Base-by-base conservation (phyloP, 2,888 invertebrate genomes). In the Cephus runcator region DNA sequence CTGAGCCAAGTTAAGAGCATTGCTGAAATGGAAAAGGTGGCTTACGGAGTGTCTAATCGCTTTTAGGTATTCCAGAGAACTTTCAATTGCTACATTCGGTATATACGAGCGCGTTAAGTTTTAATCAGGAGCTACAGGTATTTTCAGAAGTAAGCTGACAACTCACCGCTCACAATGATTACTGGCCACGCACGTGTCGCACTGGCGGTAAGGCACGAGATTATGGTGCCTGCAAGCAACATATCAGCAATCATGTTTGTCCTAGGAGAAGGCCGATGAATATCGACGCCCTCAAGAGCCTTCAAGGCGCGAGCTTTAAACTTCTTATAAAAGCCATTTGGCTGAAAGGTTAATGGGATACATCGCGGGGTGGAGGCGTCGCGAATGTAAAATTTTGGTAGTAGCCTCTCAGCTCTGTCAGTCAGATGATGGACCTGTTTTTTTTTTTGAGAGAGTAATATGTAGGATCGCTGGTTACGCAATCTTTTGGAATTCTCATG, bases 271-370 rank as follows among this genome's bases (percentile, higher is more conserved):
- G 91, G 83, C 82, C 79, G 85, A 85, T 92, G 93, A 81, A 91
- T 93, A 79, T 91, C 81, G 0, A 95, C 91, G 23, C 92, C 93
- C 83, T 94, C 93, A 11, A 95, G 84, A 83, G 93, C 93, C 56
- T 93, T 92, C n/a, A 90, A 85, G 0, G 94, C 94, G 56, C 93
- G 93, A 73, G 90, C 91, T 88, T 95, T 96, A 11, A 97, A 92
- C 0, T 95, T 95, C 85, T 92, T 93, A 87, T 95, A 97, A 89
- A 97, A 97, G 1, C 96, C 96, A 84, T 95, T 93, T 12, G 95
- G 93, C 76, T 95, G 92, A 87, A 97, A 95, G 0, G 96, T 96
- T 83, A 95, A 94, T 0, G 96, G 95, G 1, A 95, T 94, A 87
- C 94, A 95, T 85, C 97, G 92, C 1, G 94, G 93, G 3, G 92